Percentiles rank a stretch among this genome's conserved stretches.
phyloP scores from a whole-genome alignment of 2,888 invertebrate genomes.

The Abrostola triplasia region DNA sequence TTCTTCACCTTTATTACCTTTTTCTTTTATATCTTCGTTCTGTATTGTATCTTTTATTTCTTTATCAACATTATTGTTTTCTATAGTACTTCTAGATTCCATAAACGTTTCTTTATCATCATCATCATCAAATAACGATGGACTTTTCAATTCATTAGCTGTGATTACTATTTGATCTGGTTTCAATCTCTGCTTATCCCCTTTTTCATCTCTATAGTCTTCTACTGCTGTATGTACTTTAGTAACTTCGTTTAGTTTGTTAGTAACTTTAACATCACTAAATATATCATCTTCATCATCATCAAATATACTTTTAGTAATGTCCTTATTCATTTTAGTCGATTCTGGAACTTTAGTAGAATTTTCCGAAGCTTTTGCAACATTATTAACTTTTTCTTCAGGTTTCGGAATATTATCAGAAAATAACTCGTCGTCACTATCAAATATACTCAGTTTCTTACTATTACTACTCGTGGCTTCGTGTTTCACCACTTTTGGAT shows the following conservation, averaged over 20 bases:
- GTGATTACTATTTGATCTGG: conserved; percentile 20
- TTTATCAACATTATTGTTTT: neutral
- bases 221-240: conserved; percentile 37
- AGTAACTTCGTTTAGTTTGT: conserved; percentile 8
- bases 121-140: conserved; percentile 73
- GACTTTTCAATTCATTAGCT: conserved; percentile 52
- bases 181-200: conserved; percentile 6
- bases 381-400: conserved; percentile 20
- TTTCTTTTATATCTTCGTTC: neutral
- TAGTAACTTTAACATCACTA: conserved; percentile 48
- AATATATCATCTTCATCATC: conserved; percentile 72
- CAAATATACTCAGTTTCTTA: conserved; percentile 60
- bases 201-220: conserved; percentile 19
- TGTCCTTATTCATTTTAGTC: conserved; percentile 37
- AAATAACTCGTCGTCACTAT: conserved; percentile 70
- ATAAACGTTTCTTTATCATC: conserved; percentile 61
- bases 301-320: conserved; percentile 65
- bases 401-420: conserved; percentile 24
- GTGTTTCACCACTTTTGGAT: conserved; percentile 45
- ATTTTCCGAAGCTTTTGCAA: conserved; percentile 7
- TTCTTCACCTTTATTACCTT: neutral
- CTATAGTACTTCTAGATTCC: conserved; percentile 4
- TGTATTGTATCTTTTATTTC: neutral
- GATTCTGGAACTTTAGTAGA: conserved; percentile 15
- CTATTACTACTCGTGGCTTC: conserved; percentile 40